Evolutionary conservation across 2,113 vertebrate genomes (phyloP).

Genomic region (Austrofundulus limnaeus): DNA sequence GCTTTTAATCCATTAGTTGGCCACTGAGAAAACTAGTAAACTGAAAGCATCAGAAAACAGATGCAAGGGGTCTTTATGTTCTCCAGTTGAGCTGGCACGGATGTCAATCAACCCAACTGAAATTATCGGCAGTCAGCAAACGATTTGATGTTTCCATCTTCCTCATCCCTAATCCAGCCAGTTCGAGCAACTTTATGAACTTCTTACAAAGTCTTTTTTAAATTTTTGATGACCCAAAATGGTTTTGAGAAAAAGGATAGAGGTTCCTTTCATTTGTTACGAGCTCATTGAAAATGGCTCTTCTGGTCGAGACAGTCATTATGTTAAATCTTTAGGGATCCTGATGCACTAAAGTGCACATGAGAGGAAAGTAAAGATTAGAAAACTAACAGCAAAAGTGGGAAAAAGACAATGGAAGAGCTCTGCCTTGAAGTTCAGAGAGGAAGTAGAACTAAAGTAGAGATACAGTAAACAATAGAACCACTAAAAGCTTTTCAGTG

Average conservation of each 20-base stretch:
- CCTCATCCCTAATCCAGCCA: background rate
- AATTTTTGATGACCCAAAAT: conserved; percentile 6
- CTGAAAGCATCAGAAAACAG: conserved; percentile 13
- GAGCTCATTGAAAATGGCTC: conserved; percentile 17
- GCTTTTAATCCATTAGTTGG: conserved; percentile 10
- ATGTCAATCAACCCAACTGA: conserved; percentile 51
- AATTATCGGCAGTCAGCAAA: conserved; percentile 52
- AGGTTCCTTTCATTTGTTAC: background rate
- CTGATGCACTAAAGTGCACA: background rate
- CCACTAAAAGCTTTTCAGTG: conserved; percentile 12
- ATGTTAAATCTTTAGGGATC: conserved; percentile 2
- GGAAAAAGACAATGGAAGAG: background rate
- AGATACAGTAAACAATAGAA: background rate
- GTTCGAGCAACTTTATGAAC: conserved; percentile 21
- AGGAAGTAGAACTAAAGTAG: background rate
- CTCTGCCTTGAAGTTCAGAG: conserved; percentile 1
- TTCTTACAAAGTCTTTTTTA: background rate
- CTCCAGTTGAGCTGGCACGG: conserved; percentile 13
- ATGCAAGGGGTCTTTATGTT: conserved; percentile 33
- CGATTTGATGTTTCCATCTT: conserved; percentile 57
- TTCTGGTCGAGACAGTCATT: conserved; percentile 12
- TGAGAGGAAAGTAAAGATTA: background rate
- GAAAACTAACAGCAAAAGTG: background rate
- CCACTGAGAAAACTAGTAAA: conserved; percentile 20
- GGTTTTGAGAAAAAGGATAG: background rate